Evolutionary conservation across 2,797 vertebrate genomes (phyloP), one percentile per base, ranked within the genome.

Genomic region (Melanotaenia boesemani): DNA sequence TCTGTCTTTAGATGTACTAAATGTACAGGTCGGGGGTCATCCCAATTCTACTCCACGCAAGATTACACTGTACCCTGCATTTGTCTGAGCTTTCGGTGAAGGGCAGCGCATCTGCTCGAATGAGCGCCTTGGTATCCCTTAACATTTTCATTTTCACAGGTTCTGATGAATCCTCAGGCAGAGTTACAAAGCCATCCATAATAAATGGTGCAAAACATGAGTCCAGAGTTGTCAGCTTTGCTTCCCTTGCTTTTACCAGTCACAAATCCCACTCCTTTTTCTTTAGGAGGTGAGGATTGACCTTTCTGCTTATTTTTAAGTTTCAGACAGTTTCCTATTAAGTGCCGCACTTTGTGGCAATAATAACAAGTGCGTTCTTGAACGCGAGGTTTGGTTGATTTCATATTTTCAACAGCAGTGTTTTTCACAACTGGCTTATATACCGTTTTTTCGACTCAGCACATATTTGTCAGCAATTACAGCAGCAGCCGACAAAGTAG

Each of bases 111-210:
- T 64, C 30, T 2, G 18, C 20, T 3, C 34, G 34, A 1, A 52
- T 22, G n/a, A 50, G 6, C 1, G 28, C 46, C 20, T 63, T 62
- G 1, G 62, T 50, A 1, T 63, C 62, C 20, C 28, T 0, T 18
- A 48, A 0, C 15, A 32, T 50, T 4, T 3, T 3, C 2, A 32
- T 11, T 20, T 26, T 28, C 32, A 0, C 1, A 1, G 6, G 1
- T 30, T 32, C 44, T 0, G 1, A 8, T 7, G 10, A 9, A 15
- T 1, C 12, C 13, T 37, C 62, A 16, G 44, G 13, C 5, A 48
- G 12, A 4, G 63, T 52, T 34, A 52, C 46, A 3, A 5, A 3
- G 0, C 46, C 30, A 36, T 34, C 7, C 6, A 65, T 8, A n/a
- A 64, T 4, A 3, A 36, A 64, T 1, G 28, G 63, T 1, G n/a